A percentile compares a stretch with the other conserved stretches of the same genome.
Conservation (phyloP, 2,113 vertebrate genomes). For the Plestiodon gilberti region DNA sequence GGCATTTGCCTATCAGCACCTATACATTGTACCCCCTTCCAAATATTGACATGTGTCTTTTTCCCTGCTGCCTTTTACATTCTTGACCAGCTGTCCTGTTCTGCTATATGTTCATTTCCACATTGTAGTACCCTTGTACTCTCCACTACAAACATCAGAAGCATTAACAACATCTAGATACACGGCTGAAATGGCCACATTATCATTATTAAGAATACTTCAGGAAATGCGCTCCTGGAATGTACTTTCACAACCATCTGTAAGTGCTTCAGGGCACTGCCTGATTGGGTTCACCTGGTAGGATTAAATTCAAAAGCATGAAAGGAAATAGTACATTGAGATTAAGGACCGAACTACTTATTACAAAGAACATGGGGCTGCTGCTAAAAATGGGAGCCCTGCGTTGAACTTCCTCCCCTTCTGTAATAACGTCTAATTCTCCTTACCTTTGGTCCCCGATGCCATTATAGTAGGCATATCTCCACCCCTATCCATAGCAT, state of each 20-base stretch:
- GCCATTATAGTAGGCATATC: not conserved
- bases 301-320: not conserved
- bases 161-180: not conserved
- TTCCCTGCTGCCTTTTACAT: too few relatives aligned
- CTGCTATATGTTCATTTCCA: too few relatives aligned
- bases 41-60: too few relatives aligned
- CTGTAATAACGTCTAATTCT: not conserved
- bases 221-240: not conserved
- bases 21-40: too few relatives aligned
- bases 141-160: not conserved
- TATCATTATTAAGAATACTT: not conserved
- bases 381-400: not conserved
- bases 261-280: accelerated
- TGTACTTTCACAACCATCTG: not conserved
- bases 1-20: too few relatives aligned
- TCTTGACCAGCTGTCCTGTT: too few relatives aligned
- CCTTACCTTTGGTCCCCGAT: not conserved
- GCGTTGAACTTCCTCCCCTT: not conserved
- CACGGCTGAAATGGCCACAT: not conserved
- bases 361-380: not conserved
- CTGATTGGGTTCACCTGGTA: not conserved
- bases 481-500: not conserved
- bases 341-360: not conserved
- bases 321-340: not conserved
- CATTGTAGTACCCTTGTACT: not conserved